Conservation (phyloP, 1,140 invertebrate genomes). For the Halotydeus destructor region DNA sequence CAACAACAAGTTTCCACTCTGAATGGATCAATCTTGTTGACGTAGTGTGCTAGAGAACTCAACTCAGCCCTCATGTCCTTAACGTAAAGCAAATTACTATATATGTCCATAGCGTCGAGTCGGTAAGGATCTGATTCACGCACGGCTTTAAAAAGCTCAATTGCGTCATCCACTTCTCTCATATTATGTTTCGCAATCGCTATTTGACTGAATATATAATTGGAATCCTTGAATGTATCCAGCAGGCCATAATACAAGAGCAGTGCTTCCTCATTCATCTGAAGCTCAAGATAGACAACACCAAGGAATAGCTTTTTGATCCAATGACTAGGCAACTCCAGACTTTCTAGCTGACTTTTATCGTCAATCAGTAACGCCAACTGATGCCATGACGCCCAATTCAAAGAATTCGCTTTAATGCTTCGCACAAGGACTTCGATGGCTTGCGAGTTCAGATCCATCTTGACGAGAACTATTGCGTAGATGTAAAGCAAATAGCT, state of each 20-base stretch:
- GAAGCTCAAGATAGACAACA: constrained; percentile 70
- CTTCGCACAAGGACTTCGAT: constrained; percentile 54
- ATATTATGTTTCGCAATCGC: constrained; percentile 79
- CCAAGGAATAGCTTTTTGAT: constrained; percentile 81
- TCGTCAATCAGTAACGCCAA: constrained; percentile 63
- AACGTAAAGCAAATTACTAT: constrained; percentile 87
- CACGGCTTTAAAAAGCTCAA: constrained; percentile 56
- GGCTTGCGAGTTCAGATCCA: constrained; percentile 51
- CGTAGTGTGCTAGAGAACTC: constrained; percentile 74
- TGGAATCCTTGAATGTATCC: constrained; percentile 54
- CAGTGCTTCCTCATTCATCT: constrained; percentile 58
- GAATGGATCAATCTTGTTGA: constrained; percentile 87
- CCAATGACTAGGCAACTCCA: constrained; percentile 69
- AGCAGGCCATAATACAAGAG: constrained; percentile 54
- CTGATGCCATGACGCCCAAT: constrained; percentile 86
- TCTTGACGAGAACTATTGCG: constrained; percentile 68
- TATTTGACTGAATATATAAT: constrained; percentile 74
- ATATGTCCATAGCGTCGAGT: constrained; percentile 84
- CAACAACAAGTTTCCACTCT: constrained; percentile 93
- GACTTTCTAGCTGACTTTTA: constrained; percentile 34
- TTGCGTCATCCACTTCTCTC: constrained; percentile 72
- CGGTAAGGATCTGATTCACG: constrained; percentile 70
- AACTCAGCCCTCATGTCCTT: constrained; percentile 58
- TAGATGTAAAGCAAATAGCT: constrained; percentile 24
- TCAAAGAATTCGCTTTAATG: constrained; percentile 48